Evolutionary conservation across 2,888 invertebrate genomes (phyloP), one percentile per base, ranked within the genome.

Genomic region (Dasypogon diadema): DNA sequence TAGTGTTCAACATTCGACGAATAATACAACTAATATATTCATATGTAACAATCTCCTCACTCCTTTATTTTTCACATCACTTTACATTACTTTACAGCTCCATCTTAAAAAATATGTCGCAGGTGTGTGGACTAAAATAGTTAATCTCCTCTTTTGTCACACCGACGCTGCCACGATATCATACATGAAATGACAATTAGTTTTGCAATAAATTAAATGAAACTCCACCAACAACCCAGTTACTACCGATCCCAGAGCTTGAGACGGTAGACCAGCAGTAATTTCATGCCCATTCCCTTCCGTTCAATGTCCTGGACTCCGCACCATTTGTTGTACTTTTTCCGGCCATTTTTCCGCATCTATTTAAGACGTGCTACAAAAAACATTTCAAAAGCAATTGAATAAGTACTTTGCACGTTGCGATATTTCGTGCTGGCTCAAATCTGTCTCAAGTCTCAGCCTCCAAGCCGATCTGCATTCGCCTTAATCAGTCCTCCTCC

Each of bases 141-240:
- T 63, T 63, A 63, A 63, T 63, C 63, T 63, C 22, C 16, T n/a
- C 63, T 63, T 63, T 63, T 68, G 65, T 68, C 65, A 68, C 46
- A 21, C 48, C 65, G 48, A 24, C 46, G 24, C 46, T 48, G 16
- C 48, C 24, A 68, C 37, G 46, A n/a, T 24, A 12, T 37, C 37
- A 21, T 60, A n/a, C 65, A 34, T 22, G 18, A 22, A 46, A 24
- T 48, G 48, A 68, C 65, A 68, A 68, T 68, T 68, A 68, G 26
- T 48, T 48, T 48, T 24, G 65, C 65, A 48, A 68, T 68, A 68
- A 68, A 68, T 68, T 68, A 68, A 63, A 42, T 14, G 16, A 6
- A 46, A 12, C 60, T 48, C 24, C 46, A 48, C 46, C n/a, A 26
- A 68, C 46, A 48, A 24, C 16, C 48, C 24, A 18, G 24, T 18